These are phyloP conservation scores for Gorsachius magnificus DNA, from an alignment of 2,797 vertebrate species.

Conservation along the genomic window DNA sequence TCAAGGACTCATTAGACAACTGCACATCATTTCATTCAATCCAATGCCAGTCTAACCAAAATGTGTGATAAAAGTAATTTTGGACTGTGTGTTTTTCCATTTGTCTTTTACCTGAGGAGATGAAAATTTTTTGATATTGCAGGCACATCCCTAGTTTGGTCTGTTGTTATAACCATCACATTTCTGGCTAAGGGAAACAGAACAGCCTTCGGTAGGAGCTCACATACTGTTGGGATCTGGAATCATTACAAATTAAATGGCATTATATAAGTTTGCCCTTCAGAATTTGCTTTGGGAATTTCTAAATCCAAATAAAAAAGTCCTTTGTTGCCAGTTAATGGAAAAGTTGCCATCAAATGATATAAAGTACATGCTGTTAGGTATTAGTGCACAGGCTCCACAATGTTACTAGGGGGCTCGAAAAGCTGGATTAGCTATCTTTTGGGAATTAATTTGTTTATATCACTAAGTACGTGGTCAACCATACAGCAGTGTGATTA, in stretches of 20 bases:
- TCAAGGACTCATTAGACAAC: background rate
- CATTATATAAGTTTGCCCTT: conserved; percentile 43
- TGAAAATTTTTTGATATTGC: background rate
- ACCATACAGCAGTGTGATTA: conserved; percentile 56
- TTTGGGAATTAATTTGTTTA: conserved; percentile 63
- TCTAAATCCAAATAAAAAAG: conserved; percentile 52
- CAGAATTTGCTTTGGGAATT: conserved; percentile 55
- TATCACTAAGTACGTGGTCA: conserved; percentile 59
- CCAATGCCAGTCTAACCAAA: background rate
- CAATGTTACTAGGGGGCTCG: conserved; percentile 43
- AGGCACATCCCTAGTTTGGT: background rate
- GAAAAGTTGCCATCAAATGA: conserved; percentile 57
- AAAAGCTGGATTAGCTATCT: conserved; percentile 61
- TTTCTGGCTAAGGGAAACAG: conserved; percentile 12
- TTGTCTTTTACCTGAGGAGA: background rate
- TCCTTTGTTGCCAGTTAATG: conserved; percentile 57
- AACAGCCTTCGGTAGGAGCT: background rate
- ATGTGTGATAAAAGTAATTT: background rate
- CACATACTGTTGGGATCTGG: conserved; percentile 6
- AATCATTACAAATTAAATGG: conserved; percentile 56
- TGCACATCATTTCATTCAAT: background rate
- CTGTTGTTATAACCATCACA: background rate
- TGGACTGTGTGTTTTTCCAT: background rate
- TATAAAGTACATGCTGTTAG: conserved; percentile 55
- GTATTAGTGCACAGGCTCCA: conserved; percentile 44